A percentile compares a stretch with the other conserved stretches of the same genome.
phyloP scores from a whole-genome alignment of 2,888 invertebrate genomes.

The Dorcus hopei region DNA sequence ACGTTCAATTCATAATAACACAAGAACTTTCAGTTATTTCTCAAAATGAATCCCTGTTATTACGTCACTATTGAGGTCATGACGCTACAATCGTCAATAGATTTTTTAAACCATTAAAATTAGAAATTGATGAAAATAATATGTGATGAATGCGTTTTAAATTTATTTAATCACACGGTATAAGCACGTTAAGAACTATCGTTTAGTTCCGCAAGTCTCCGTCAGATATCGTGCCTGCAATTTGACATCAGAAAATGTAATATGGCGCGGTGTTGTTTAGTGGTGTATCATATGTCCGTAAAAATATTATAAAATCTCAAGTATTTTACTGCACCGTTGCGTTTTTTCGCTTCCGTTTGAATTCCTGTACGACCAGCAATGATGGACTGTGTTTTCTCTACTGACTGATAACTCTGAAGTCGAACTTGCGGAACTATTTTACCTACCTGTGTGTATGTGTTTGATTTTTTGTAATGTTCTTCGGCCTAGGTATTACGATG shows the following conservation, averaged over 20 bases:
- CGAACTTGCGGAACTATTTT: neutral
- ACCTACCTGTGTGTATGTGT: neutral
- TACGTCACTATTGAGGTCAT: too few species aligned
- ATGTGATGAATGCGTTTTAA: neutral
- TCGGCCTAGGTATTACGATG: constrained; percentile 5
- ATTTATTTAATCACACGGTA: neutral
- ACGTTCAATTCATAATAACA: too few species aligned
- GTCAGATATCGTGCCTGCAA: constrained; percentile 8
- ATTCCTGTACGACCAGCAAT: neutral
- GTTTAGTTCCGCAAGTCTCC: constrained; percentile 9
- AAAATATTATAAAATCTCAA: constrained; percentile 25
- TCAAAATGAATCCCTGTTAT: too few species aligned
- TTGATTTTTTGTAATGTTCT: neutral
- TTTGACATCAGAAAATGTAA: constrained; percentile 34
- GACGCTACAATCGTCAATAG: too few species aligned
- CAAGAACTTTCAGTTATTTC: too few species aligned
- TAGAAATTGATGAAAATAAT: neutral
- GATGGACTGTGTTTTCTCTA: neutral
- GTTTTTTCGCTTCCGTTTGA: neutral
- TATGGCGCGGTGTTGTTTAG: constrained; percentile 39
- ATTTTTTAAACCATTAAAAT: neutral
- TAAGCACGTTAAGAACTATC: neutral
- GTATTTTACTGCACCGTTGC: constrained; percentile 6
- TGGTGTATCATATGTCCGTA: constrained; percentile 35
- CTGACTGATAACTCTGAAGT: too few species aligned